phyloP scores from a whole-genome alignment of 92 coral and sea anemone genomes.

The Porites cylindrica region DNA sequence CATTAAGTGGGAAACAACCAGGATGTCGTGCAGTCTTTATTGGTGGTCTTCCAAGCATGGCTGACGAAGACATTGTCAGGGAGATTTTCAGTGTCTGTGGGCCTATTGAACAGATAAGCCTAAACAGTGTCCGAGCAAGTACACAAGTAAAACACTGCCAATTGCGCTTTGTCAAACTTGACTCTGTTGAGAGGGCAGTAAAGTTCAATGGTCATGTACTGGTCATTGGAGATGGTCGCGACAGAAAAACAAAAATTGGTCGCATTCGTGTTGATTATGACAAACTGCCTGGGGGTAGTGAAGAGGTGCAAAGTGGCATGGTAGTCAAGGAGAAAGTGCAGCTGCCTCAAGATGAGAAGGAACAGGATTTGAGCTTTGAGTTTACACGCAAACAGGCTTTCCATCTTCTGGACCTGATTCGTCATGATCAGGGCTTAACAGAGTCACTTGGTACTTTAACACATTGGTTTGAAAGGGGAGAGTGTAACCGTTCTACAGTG shows the following conservation, averaged over 20 bases:
- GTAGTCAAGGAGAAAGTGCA: slow-evolving; percentile 62
- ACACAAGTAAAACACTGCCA: slow-evolving; percentile 64
- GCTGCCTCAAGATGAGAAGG: slow-evolving; percentile 26
- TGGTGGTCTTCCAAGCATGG: slow-evolving; percentile 70
- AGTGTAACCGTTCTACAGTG: slow-evolving; percentile 75
- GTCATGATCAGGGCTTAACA: slow-evolving; percentile 47
- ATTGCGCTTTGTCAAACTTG: slow-evolving; percentile 57
- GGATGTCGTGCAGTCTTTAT: slow-evolving; percentile 82
- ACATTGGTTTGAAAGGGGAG: slow-evolving; percentile 89
- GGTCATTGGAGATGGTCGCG: slow-evolving; percentile 59
- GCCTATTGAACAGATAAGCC: slow-evolving; percentile 59
- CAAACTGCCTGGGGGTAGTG: slow-evolving; percentile 57
- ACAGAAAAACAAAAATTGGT: slow-evolving; percentile 52
- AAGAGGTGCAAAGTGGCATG: slow-evolving; percentile 37
- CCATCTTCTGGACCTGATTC: slow-evolving; percentile 73
- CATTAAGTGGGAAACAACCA: slow-evolving; percentile 62
- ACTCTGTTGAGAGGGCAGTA: slow-evolving; percentile 76
- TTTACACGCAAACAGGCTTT: background rate
- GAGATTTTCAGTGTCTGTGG: slow-evolving; percentile 83
- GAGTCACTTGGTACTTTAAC: slow-evolving; percentile 62
- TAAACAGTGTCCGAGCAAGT: slow-evolving; percentile 38
- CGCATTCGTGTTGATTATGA: slow-evolving; percentile 79
- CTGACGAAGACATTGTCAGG: slow-evolving; percentile 70
- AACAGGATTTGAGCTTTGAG: background rate
- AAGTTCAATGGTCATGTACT: slow-evolving; percentile 78